Percentiles rank a stretch among this genome's conserved stretches.
Conservation (phyloP, 2,113 vertebrate genomes). For the Cochlearius cochlearius region DNA sequence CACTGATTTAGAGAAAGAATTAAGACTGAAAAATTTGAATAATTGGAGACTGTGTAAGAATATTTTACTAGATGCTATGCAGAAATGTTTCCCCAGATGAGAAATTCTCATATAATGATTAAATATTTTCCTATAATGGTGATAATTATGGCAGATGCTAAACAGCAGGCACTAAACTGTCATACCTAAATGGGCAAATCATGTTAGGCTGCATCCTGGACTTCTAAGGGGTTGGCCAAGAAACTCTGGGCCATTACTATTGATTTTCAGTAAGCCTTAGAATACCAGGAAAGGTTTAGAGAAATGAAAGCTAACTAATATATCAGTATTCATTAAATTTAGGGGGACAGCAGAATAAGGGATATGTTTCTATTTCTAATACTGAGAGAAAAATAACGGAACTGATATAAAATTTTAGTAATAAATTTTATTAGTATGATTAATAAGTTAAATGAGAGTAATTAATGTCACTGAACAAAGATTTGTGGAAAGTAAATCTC, state of each 20-base stretch:
- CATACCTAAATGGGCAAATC: not conserved
- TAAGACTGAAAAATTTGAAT: conserved; percentile 1
- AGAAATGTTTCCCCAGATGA: conserved; percentile 25
- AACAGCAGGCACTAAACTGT: conserved; percentile 28
- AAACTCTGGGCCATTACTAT: not conserved
- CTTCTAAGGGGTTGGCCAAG: not conserved
- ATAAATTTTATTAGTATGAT: not conserved
- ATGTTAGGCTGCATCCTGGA: not conserved
- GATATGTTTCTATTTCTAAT: not conserved
- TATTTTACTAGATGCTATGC: not conserved
- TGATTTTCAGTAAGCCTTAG: not conserved
- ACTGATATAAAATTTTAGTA: not conserved
- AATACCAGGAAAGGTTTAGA: not conserved
- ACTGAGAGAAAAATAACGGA: not conserved
- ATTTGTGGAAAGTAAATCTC: not conserved
- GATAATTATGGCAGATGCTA: conserved; percentile 10
- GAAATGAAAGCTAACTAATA: not conserved
- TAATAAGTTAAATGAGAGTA: not conserved
- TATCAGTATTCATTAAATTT: not conserved
- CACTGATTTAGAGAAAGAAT: conserved; percentile 23
- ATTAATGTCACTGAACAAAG: not conserved
- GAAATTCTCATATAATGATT: not conserved
- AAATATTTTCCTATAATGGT: conserved; percentile 13
- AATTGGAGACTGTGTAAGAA: not conserved
- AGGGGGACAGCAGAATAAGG: not conserved